Conservation (phyloP, 2,888 invertebrate genomes). For the Caenorhabditis doughertyi region DNA sequence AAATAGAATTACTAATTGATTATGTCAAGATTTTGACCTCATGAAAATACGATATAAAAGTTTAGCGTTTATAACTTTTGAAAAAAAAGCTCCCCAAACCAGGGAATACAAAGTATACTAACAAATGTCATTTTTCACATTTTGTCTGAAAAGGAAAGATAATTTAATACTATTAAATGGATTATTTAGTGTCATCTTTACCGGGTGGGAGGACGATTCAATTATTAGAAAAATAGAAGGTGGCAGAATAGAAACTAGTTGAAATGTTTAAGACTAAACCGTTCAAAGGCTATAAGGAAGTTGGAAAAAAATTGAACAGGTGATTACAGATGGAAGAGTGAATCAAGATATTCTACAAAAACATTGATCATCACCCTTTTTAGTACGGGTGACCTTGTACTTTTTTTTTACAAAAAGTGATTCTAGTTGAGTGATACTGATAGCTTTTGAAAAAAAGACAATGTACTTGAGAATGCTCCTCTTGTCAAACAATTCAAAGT, state of each 20-base stretch:
- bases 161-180: conserved; percentile 21
- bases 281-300: conserved; percentile 7
- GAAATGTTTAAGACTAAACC: background rate
- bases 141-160: conserved; percentile 13
- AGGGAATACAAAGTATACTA: no score
- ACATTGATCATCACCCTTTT: conserved; percentile 1
- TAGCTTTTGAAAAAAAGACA: background rate
- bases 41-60: no score
- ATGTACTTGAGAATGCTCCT: conserved; percentile 18
- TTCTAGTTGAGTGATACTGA: background rate
- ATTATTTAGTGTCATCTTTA: conserved; percentile 33
- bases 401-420: conserved; percentile 8
- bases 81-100: no score
- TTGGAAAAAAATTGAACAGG: background rate
- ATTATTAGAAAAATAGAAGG: conserved; percentile 1
- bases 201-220: conserved; percentile 11
- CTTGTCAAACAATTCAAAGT: background rate
- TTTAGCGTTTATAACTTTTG: background rate
- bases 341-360: background rate
- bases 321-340: background rate
- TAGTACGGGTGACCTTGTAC: conserved; percentile 28
- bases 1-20: no score
- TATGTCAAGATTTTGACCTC: no score
- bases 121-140: conserved; percentile 4
- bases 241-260: background rate